Base-by-base conservation (phyloP, 2,113 vertebrate genomes). In the Paedocypris sp. region DNA sequence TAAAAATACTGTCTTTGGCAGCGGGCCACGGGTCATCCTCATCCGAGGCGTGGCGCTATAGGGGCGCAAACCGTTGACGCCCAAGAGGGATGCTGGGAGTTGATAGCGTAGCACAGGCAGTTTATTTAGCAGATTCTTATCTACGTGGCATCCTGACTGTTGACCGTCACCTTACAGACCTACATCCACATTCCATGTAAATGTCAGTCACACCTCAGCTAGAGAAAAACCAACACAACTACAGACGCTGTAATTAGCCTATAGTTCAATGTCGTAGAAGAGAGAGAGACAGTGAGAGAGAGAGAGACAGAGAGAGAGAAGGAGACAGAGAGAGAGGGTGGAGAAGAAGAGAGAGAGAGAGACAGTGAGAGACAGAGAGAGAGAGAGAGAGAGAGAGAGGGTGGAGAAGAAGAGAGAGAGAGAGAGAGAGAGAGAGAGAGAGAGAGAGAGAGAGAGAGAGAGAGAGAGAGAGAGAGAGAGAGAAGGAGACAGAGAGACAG, bases 1-100 rank as follows among this genome's bases (percentile, higher is more conserved):
- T 26, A 43, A 64, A 76, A 73, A 76, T 76, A 71, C 66, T 69
- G 56, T 62, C 51, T 62, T 71, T 76, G 74, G 74, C 71, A 43
- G 42, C 3, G 4, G 33, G 46, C 63, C 35, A 46, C 10, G 22
- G 71, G 69, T 73, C 71, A 45, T 58, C 59, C 66, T 49, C 29
- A 33, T 36, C 29, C 33, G 43, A 64, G 60, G 63, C 49, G 46
- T 50, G 58, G 43, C 48, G 35, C 35, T 56, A 31, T 62, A 65
- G 65, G 41, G 47, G 26, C 18, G 3, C 64, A 64, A 69, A 65
- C 45, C 49, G 39, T 16, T 53, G 41, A 56, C 52, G 36, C 52
- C 52, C 25, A 3, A 19, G 5, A 18, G n/a, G 45, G 60, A 68
- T 20, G 28, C 36, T 36, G 46, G 38, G 43, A 61, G 65, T 32